Percentiles rank a stretch among this genome's conserved stretches.
These are phyloP conservation scores for Gobio occitaniae DNA, from an alignment of 2,797 vertebrate species.

Conservation along the genomic window DNA sequence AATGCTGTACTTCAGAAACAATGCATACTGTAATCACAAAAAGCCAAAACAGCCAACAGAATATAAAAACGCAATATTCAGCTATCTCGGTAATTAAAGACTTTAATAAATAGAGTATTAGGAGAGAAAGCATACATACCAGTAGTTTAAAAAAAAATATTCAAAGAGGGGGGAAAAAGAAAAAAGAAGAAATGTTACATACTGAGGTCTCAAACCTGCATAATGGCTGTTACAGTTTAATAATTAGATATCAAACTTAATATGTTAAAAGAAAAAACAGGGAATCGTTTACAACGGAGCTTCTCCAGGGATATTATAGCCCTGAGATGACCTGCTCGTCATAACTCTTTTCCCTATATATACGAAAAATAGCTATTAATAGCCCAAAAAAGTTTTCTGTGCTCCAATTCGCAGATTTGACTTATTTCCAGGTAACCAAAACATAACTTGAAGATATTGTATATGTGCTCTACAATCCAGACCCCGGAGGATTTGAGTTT, in stretches of 20 bases:
- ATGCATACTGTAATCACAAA: conserved; percentile 76
- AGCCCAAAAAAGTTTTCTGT: conserved; percentile 66
- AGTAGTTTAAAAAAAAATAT: conserved; percentile 43
- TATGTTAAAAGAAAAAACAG: conserved; percentile 81
- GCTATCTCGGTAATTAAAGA: conserved; percentile 93
- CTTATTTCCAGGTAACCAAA: conserved; percentile 44
- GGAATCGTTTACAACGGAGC: conserved; percentile 77
- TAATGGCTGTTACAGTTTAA: conserved; percentile 66
- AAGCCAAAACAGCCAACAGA: conserved; percentile 79
- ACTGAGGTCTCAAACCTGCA: conserved; percentile 63
- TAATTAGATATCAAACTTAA: conserved; percentile 76
- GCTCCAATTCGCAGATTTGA: conserved; percentile 42
- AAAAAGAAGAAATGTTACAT: conserved; percentile 69
- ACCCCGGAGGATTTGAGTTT: conserved; percentile 90
- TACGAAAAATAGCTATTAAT: conserved; percentile 74
- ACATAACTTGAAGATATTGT: conserved; percentile 45
- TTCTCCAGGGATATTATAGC: conserved; percentile 77
- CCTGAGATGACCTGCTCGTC: conserved; percentile 75
- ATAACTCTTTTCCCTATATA: conserved; percentile 66
- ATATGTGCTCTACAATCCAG: conserved; percentile 81
- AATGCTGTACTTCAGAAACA: conserved; percentile 79
- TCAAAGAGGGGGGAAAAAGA: conserved; percentile 64
- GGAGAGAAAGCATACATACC: conserved; percentile 72
- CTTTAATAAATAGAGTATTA: conserved; percentile 97
- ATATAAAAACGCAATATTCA: conserved; percentile 91